A percentile compares a stretch with the other conserved stretches of the same genome.
These are phyloP conservation scores for Sitobion miscanthi DNA, from an alignment of 1,140 invertebrate genomes.

Conservation along the genomic window DNA sequence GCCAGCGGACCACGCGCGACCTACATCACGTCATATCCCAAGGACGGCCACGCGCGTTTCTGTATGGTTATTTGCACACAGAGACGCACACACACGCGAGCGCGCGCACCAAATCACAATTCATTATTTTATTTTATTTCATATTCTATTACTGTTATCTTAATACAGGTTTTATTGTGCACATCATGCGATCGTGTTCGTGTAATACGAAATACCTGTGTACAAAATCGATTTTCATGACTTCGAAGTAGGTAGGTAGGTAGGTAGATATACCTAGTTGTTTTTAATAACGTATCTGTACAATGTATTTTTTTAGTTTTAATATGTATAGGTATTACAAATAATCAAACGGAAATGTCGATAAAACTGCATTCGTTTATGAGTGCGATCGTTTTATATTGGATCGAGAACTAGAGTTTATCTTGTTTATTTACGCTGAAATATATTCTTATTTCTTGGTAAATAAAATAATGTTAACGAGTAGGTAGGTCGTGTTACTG, in stretches of 20 bases:
- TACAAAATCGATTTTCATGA: neutral
- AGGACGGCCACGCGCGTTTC: conserved; percentile 36
- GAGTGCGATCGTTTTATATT: neutral
- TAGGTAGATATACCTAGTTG: too few species aligned
- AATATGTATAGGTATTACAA: neutral
- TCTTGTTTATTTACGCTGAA: neutral
- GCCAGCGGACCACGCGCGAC: conserved; percentile 26
- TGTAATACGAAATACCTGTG: neutral
- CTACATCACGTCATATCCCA: conserved; percentile 32
- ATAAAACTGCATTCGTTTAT: neutral
- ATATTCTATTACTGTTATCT: conserved; percentile 30
- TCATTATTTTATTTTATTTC: neutral
- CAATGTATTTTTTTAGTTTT: neutral
- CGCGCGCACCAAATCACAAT: neutral
- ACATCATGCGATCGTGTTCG: neutral
- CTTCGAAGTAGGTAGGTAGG: neutral
- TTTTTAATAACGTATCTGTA: neutral
- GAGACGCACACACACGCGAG: neutral
- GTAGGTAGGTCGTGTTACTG: neutral
- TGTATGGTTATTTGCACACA: neutral
- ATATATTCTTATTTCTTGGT: neutral
- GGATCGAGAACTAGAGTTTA: neutral
- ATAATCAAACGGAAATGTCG: neutral
- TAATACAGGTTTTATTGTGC: neutral
- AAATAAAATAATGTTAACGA: neutral